These are phyloP conservation scores for Phrynocephalus forsythii DNA, from an alignment of 2,797 vertebrate genomes.

Conservation along the genomic window DNA sequence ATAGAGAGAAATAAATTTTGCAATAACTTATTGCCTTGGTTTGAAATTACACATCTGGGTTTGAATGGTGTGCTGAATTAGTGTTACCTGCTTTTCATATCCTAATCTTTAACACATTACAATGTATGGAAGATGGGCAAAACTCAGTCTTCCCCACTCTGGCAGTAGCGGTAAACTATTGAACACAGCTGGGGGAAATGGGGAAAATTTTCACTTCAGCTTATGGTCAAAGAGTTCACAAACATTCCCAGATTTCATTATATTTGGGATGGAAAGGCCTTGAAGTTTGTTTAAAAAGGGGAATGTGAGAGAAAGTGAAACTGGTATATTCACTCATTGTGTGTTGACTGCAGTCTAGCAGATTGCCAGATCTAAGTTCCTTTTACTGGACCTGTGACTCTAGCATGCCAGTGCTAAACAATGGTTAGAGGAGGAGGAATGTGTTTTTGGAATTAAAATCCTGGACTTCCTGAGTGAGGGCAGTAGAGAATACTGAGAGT, in stretches of 20 bases:
- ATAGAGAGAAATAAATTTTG: too few species aligned
- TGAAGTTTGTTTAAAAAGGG: neutral
- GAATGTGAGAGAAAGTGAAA: neutral
- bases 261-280: neutral
- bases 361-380: neutral
- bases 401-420: neutral
- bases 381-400: neutral
- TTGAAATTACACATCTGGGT: neutral
- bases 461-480: neutral
- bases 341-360: neutral
- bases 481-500: neutral
- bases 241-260: neutral
- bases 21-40: too few species aligned
- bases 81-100: neutral
- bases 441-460: neutral
- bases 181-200: neutral
- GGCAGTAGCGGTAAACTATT: neutral
- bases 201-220: neutral
- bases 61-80: neutral
- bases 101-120: too few species aligned
- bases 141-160: neutral
- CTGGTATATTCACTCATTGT: neutral
- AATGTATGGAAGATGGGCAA: neutral
- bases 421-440: too few species aligned
- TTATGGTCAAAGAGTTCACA: neutral